phyloP scores from a whole-genome alignment of 2,888 invertebrate genomes.

The Zaprionus bogoriensis region DNA sequence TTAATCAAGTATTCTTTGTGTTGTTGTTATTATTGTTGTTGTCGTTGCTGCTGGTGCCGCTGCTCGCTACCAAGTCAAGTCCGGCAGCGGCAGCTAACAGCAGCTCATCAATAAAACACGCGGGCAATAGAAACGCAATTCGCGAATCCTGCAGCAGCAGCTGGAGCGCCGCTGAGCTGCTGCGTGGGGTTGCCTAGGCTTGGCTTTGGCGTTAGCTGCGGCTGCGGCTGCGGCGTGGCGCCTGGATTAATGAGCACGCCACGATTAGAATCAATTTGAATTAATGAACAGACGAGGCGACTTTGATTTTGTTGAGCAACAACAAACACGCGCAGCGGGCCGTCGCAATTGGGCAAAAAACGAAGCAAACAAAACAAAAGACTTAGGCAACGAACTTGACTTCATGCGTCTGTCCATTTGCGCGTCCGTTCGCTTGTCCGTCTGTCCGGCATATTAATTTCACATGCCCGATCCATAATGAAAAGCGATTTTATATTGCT shows the following conservation, averaged over 20 bases:
- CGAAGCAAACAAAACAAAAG: constrained; percentile 57
- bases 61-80: constrained; percentile 1
- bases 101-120: constrained; percentile 63
- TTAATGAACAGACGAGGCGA: constrained; percentile 69
- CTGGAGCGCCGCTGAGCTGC: background rate
- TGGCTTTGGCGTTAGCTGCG: no score
- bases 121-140: constrained; percentile 16
- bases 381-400: constrained; percentile 74
- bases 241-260: constrained; percentile 69
- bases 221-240: no score
- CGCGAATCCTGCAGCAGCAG: background rate
- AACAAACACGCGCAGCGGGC: constrained; percentile 57
- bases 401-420: constrained; percentile 11
- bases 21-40: constrained; percentile 17
- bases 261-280: constrained; percentile 76
- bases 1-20: constrained; percentile 48
- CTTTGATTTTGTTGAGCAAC: constrained; percentile 62
- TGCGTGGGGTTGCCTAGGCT: constrained; percentile 75
- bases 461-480: constrained; percentile 66
- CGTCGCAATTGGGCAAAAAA: constrained; percentile 30
- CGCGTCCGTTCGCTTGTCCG: constrained; percentile 2
- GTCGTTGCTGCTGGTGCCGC: constrained; percentile 23
- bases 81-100: constrained; percentile 28
- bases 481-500: constrained; percentile 73
- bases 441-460: constrained; percentile 60